phyloP scores from a whole-genome alignment of 1,140 invertebrate genomes.

The Ruditapes philippinarum region DNA sequence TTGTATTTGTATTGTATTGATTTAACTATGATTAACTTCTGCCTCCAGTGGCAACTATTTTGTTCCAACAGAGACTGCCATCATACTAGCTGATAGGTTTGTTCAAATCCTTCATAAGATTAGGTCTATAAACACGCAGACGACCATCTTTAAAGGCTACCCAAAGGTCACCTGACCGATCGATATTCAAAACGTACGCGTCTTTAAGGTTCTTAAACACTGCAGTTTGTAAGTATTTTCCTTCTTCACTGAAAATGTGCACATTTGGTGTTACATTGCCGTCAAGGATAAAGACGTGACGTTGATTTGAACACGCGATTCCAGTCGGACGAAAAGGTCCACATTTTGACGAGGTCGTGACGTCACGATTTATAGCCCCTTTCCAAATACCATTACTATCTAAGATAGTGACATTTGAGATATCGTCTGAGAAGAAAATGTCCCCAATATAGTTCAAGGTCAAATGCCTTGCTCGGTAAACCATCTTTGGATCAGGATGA shows the following conservation, averaged over 20 bases:
- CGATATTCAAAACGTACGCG: conserved; percentile 52
- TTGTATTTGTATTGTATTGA: no score
- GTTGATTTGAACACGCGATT: conserved; percentile 49
- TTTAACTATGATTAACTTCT: no score
- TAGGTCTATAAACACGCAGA: conserved; percentile 45
- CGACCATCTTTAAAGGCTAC: conserved; percentile 56
- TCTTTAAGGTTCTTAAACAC: conserved; percentile 57
- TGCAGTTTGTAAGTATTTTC: conserved; percentile 49
- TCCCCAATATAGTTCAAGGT: conserved; percentile 34
- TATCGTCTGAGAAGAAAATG: conserved; percentile 54
- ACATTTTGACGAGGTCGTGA: background rate
- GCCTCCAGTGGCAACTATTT: no score
- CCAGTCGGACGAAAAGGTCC: conserved; percentile 52
- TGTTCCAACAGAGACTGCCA: no score
- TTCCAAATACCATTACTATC: conserved; percentile 61
- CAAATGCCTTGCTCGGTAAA: conserved; percentile 46
- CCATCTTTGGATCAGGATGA: conserved; percentile 50
- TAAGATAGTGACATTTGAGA: conserved; percentile 57
- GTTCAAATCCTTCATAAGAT: background rate
- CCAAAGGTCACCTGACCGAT: conserved; percentile 56
- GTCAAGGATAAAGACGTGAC: conserved; percentile 54
- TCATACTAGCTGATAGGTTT: conserved; percentile 1
- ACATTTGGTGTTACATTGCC: conserved; percentile 33
- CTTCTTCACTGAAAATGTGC: conserved; percentile 57
- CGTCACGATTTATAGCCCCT: conserved; percentile 32